Evolutionary conservation across 2,797 vertebrate species (phyloP).

Genomic region (Coluber constrictor): DNA sequence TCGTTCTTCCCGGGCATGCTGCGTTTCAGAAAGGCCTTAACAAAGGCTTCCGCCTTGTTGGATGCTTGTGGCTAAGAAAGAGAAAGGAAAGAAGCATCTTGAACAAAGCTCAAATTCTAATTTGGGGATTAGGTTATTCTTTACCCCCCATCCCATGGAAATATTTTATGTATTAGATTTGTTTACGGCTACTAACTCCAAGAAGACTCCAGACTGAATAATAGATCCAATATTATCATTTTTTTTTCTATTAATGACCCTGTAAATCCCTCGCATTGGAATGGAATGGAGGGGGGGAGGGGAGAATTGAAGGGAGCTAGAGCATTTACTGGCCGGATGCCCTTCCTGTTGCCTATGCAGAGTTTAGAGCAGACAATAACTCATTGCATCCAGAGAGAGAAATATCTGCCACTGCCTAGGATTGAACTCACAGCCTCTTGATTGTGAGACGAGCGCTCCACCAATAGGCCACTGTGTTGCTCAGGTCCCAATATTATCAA

Average conservation of each 20-base stretch:
- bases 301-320: background rate
- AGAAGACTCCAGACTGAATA: background rate
- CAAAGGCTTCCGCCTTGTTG: conserved; percentile 71
- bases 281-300: rapidly evolving
- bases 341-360: background rate
- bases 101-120: background rate
- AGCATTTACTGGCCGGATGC: background rate
- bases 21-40: conserved; percentile 77
- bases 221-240: background rate
- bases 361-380: background rate
- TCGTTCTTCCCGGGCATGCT: conserved; percentile 64
- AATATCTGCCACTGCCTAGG: background rate
- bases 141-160: background rate
- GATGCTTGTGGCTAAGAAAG: conserved; percentile 60
- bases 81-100: background rate
- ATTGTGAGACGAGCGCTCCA: background rate
- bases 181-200: background rate
- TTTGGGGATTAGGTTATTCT: background rate
- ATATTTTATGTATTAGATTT: background rate
- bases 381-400: background rate
- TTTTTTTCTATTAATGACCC: background rate
- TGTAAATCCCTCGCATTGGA: too few relatives aligned
- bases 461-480: too few relatives aligned
- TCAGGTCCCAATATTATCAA: background rate
- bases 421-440: background rate